Evolutionary conservation across 2,888 invertebrate genomes (phyloP).

Genomic region (Cristatella mucedo): DNA sequence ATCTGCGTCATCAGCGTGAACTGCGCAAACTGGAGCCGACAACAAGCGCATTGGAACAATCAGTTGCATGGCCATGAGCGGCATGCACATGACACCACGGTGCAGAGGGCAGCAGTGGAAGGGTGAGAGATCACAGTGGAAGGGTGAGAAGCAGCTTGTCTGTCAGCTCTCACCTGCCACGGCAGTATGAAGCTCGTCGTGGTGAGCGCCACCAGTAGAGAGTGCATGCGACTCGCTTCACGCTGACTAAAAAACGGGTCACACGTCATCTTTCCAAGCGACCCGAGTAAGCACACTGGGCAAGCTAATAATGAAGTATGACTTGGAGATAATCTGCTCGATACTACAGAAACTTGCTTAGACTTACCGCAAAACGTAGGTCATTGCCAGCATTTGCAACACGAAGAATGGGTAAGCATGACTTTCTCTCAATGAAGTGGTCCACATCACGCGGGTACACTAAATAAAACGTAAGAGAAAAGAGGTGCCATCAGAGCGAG

Average conservation of each 20-base stretch:
- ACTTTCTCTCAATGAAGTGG: constrained; percentile 68
- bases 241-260: neutral
- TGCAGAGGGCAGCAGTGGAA: no score
- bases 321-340: no score
- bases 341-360: no score
- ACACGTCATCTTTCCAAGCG: no score
- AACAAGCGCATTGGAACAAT: constrained; percentile 35
- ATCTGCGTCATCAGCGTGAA: constrained; percentile 63
- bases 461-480: constrained; percentile 15
- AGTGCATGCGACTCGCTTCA: constrained; percentile 16
- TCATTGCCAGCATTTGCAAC: constrained; percentile 54
- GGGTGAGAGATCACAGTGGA: no score
- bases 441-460: constrained; percentile 63
- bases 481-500: no score
- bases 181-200: constrained; percentile 39
- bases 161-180: constrained; percentile 41
- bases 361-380: constrained; percentile 40
- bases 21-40: constrained; percentile 65
- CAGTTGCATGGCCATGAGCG: no score
- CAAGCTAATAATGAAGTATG: no score
- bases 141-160: no score
- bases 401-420: constrained; percentile 66
- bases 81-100: no score
- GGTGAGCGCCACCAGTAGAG: constrained; percentile 23
- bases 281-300: no score